Evolutionary conservation across 2,113 vertebrate species (phyloP).

Genomic region (Passer montanus): DNA sequence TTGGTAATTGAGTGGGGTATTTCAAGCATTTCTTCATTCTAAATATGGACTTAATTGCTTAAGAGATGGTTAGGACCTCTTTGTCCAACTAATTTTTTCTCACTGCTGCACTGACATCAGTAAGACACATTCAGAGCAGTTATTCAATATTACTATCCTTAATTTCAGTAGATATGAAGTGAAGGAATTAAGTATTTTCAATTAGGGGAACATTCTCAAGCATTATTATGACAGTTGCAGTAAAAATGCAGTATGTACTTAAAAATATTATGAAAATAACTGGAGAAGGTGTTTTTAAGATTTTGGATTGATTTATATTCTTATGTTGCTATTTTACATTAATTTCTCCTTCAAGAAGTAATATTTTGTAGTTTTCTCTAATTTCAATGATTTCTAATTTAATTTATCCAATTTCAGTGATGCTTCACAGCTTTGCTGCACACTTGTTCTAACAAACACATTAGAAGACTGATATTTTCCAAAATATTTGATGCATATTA

Average conservation of each 20-base stretch:
- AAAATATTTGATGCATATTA: not conserved
- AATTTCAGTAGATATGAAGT: not conserved
- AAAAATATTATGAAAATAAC: not conserved
- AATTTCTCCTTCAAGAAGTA: not conserved
- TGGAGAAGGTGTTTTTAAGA: accelerated
- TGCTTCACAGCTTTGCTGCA: not conserved
- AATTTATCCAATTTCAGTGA: not conserved
- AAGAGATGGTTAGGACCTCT: not conserved
- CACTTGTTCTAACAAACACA: not conserved
- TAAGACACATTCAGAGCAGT: not conserved
- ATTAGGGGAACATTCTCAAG: not conserved
- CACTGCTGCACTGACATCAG: not conserved
- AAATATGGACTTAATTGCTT: not conserved
- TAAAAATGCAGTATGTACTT: not conserved
- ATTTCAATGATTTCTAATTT: not conserved
- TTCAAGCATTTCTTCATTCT: not conserved
- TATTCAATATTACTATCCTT: accelerated
- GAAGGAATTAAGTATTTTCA: not conserved
- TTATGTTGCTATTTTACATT: not conserved
- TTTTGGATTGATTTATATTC: not conserved
- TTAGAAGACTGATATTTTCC: not conserved
- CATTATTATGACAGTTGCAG: not conserved
- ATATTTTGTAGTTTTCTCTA: not conserved
- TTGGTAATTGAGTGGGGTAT: not conserved
- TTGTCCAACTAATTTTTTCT: not conserved